Evolutionary conservation across 1,140 invertebrate species (phyloP), one percentile per base, ranked within the genome.

Genomic region (Vollenhovia emeryi): DNA sequence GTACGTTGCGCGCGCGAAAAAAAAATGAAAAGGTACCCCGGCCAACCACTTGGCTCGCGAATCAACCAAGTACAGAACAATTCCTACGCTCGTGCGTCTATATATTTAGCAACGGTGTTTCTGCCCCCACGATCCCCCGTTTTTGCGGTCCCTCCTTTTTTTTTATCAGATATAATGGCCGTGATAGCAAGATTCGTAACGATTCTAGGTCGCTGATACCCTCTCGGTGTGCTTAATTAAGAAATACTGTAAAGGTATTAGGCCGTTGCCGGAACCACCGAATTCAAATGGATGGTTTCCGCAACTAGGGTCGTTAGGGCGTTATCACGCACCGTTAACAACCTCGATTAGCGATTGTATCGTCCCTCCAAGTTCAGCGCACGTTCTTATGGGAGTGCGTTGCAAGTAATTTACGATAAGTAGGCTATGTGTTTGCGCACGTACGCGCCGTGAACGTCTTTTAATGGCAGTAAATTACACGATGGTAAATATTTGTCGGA

Each of bases 261-360:
- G 59, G 74, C 50, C 68, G 57, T 62, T 86, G 76, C 71, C 83
- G 82, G 88, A 87, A 86, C 52, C 59, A 86, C 86, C 86, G 80
- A 91, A 91, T 89, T 89, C 84, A 82, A 91, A 91, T 87, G 76
- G 74, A 91, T 89, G 87, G 82, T 84, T 91, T 91, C 86, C 90
- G 86, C 74, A 84, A 18, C 18, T 55, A 60, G 55, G 78, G 84
- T 89, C 80, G 89, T 91, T 89, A 87, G 66, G 33, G 21, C 50
- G 84, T 86, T 90, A 91, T 91, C 90, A 88, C 60, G 48, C 60
- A 30, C 57, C 62, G 78, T 76, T 89, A 91, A 87, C 87, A 85
- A 86, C 84, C 62, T 40, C 45, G 62, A 71, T 75, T 68, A 69
- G 36, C 68, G 88, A 91, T 91, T 83, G 78, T 91, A 91, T 86